Evolutionary conservation across 2,888 invertebrate genomes (phyloP).

Genomic region (Apodemia duryi): DNA sequence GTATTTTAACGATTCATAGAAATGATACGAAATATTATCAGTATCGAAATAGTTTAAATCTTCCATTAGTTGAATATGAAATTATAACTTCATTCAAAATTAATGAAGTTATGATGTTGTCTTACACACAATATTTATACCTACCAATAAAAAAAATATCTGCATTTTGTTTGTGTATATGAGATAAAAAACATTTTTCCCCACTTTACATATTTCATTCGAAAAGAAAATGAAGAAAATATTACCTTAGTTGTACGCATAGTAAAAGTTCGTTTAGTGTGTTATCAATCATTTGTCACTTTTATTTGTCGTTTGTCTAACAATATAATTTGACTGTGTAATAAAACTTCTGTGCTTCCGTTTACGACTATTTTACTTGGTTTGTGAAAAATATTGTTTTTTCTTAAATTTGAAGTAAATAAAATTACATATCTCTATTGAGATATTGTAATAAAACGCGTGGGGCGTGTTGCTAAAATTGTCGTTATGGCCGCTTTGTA

Average conservation of each 20-base stretch:
- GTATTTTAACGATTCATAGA: too few relatives aligned
- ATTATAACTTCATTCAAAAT: too few relatives aligned
- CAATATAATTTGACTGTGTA: slow-evolving; percentile 14
- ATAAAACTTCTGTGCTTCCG: slow-evolving; percentile 20
- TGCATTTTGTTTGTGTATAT: too few relatives aligned
- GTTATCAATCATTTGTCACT: slow-evolving; percentile 5
- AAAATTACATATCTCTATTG: slow-evolving; percentile 12
- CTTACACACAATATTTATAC: too few relatives aligned
- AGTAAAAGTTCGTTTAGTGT: not conserved
- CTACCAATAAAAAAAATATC: too few relatives aligned
- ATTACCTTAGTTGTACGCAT: not conserved
- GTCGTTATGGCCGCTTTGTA: slow-evolving; percentile 56
- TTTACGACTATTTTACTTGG: slow-evolving; percentile 20
- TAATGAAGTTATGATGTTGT: too few relatives aligned
- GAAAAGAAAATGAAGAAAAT: too few relatives aligned
- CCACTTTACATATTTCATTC: too few relatives aligned
- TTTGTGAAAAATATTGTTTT: slow-evolving; percentile 21
- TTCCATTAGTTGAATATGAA: too few relatives aligned
- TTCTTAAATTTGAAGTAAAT: slow-evolving; percentile 6
- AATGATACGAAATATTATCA: too few relatives aligned
- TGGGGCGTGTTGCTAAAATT: slow-evolving; percentile 56
- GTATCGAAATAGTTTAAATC: too few relatives aligned
- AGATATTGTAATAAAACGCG: slow-evolving; percentile 32
- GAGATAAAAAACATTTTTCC: too few relatives aligned
- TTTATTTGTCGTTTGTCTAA: slow-evolving; percentile 22